Evolutionary conservation across 92 coral and sea anemone species (phyloP).

Genomic region (Phymanthus crucifer): DNA sequence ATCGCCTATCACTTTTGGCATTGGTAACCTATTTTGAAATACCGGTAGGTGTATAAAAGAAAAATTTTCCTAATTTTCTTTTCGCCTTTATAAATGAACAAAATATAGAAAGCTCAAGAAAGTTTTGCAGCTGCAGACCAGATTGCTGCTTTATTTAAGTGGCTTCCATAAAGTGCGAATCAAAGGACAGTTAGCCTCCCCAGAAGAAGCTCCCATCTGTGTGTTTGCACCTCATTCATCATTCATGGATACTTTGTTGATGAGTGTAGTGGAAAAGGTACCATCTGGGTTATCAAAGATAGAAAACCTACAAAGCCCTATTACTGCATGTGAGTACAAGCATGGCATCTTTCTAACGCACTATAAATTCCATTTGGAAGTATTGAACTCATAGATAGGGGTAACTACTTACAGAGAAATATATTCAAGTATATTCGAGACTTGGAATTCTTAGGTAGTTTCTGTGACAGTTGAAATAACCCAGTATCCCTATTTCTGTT

Average conservation of each 20-base stretch:
- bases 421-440: no score
- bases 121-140: conserved; percentile 25
- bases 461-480: not conserved
- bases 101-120: conserved; percentile 40
- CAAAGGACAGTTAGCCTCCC: conserved; percentile 55
- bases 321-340: conserved; percentile 46
- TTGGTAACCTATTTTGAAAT: no score
- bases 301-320: conserved; percentile 55
- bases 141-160: conserved; percentile 47
- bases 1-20: no score
- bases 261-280: conserved; percentile 49
- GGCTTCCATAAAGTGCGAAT: conserved; percentile 58
- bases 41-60: no score
- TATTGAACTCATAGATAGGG: no score
- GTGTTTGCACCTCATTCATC: conserved; percentile 79
- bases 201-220: conserved; percentile 57
- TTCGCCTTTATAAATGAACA: not conserved
- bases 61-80: not conserved
- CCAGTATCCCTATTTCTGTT: conserved; percentile 42
- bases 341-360: not conserved
- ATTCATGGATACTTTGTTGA: conserved; percentile 51
- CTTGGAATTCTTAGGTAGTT: not conserved
- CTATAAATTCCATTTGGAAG: no score
- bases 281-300: conserved; percentile 66
- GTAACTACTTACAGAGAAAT: no score